phyloP scores from a whole-genome alignment of 2,113 vertebrate species.

The Fulmarus glacialis region DNA sequence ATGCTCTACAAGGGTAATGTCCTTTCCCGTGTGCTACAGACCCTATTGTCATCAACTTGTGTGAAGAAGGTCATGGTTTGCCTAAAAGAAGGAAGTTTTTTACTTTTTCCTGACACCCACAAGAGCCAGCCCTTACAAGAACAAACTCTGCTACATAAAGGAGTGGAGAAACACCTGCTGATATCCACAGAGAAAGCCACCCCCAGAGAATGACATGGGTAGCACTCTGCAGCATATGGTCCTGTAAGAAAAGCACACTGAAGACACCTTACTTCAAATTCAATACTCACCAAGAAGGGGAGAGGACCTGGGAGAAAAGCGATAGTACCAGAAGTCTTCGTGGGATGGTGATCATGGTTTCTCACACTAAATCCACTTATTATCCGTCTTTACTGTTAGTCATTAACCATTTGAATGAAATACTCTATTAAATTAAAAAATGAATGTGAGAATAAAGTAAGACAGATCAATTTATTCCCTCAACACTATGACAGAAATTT shows the following conservation, averaged over 20 bases:
- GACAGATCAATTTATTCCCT: not conserved
- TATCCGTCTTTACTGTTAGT: not conserved
- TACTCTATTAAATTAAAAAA: not conserved
- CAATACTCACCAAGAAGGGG: not conserved
- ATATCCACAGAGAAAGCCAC: not conserved
- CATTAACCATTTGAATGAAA: not conserved
- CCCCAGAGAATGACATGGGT: not conserved
- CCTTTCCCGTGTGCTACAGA: not conserved
- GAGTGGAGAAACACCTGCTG: not conserved
- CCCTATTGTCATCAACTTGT: not conserved
- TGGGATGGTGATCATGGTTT: not conserved
- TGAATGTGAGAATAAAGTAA: not conserved
- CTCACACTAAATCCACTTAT: not conserved
- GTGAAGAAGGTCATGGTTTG: not conserved
- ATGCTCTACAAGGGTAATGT: not conserved
- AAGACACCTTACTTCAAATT: not conserved
- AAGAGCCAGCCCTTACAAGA: not conserved
- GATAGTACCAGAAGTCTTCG: not conserved
- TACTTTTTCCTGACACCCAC: not conserved
- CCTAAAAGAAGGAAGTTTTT: not conserved
- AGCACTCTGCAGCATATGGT: not conserved
- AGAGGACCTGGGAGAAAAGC: not conserved
- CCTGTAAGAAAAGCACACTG: not conserved
- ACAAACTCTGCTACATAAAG: not conserved
- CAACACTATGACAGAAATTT: not conserved